Conservation (phyloP, 1,140 invertebrate species). For the Agraylea sexmaculata region DNA sequence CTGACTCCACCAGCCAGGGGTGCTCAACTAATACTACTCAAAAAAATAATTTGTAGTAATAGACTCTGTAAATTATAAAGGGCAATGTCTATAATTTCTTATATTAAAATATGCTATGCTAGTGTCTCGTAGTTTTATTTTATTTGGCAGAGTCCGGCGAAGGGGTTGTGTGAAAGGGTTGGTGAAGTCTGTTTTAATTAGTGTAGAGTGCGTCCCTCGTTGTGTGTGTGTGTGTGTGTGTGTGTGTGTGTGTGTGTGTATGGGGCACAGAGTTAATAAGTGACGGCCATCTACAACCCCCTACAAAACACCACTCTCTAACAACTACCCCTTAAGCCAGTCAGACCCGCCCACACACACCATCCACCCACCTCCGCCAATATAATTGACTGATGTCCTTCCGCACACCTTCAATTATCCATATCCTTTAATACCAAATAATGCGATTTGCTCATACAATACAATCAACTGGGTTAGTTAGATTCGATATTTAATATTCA, state of each 20-base stretch:
- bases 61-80: too few species aligned
- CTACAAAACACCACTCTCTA: too few species aligned
- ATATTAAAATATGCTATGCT: not conserved
- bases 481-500: too few species aligned
- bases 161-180: not conserved
- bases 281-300: conserved; percentile 12
- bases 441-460: conserved; percentile 10
- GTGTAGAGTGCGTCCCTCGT: conserved; percentile 6
- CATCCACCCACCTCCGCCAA: too few species aligned
- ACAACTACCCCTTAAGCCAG: too few species aligned
- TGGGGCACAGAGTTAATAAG: conserved; percentile 23
- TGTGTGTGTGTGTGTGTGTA: too few species aligned
- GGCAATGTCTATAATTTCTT: not conserved
- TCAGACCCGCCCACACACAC: too few species aligned
- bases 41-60: too few species aligned
- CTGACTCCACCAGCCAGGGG: conserved; percentile 8
- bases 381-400: conserved; percentile 21
- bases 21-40: too few species aligned
- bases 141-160: not conserved
- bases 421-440: not conserved
- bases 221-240: too few species aligned
- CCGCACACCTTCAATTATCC: conserved; percentile 1
- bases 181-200: conserved; percentile 1
- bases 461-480: too few species aligned
- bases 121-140: not conserved